These are phyloP conservation scores for Watsonalla binaria DNA, from an alignment of 2,888 invertebrate species.

Conservation along the genomic window DNA sequence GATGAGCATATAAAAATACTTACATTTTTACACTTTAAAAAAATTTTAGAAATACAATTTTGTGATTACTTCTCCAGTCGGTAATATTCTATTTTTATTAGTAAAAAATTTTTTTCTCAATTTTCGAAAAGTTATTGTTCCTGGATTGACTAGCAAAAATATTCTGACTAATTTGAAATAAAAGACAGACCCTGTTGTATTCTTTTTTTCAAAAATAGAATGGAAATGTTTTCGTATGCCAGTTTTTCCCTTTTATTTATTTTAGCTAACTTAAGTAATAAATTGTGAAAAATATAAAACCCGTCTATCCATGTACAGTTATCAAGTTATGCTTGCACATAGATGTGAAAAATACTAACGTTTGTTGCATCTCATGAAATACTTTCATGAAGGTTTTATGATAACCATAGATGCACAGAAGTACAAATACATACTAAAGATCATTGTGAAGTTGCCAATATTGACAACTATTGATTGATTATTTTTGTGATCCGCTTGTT, in stretches of 20 bases:
- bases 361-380: too few species aligned
- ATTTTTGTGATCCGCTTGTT: too few species aligned
- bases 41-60: background rate
- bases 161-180: constrained; percentile 23
- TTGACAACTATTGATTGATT: too few species aligned
- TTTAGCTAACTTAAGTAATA: too few species aligned
- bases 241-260: background rate
- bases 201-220: background rate
- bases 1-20: background rate
- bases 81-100: constrained; percentile 20
- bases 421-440: too few species aligned
- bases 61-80: background rate
- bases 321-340: too few species aligned
- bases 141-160: constrained; percentile 25
- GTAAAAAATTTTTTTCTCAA: constrained; percentile 33
- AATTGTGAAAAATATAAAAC: too few species aligned
- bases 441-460: too few species aligned
- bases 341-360: too few species aligned
- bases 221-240: background rate
- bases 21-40: background rate
- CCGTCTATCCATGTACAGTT: too few species aligned
- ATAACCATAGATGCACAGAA: too few species aligned
- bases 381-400: too few species aligned
- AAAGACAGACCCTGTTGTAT: constrained; percentile 8
- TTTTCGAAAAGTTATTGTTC: constrained; percentile 25